Percentiles rank a stretch among this genome's conserved stretches.
Conservation (phyloP, 1,140 invertebrate genomes). For the Cepaea nemoralis region DNA sequence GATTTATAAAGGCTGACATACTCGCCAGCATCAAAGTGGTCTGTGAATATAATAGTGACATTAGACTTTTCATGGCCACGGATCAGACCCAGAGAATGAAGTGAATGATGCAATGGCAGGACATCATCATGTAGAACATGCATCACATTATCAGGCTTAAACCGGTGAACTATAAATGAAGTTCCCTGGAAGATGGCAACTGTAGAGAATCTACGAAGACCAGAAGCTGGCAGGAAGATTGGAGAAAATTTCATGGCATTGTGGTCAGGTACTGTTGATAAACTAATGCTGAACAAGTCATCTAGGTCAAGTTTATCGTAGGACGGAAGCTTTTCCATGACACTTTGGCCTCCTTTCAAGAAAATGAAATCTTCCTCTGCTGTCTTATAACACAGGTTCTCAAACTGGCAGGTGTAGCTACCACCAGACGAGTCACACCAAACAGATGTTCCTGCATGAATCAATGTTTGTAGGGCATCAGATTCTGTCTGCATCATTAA, state of each 20-base stretch:
- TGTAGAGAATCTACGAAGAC: constrained; percentile 40
- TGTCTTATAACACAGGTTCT: constrained; percentile 69
- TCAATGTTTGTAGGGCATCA: not conserved
- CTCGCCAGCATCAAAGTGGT: constrained; percentile 50
- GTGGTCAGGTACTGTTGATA: constrained; percentile 70
- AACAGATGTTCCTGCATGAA: constrained; percentile 54
- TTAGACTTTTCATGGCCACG: constrained; percentile 40
- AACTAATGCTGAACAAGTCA: constrained; percentile 54
- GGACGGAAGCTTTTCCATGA: constrained; percentile 36
- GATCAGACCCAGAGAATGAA: constrained; percentile 51
- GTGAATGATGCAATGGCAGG: constrained; percentile 72
- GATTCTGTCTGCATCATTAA: not conserved
- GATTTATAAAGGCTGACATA: constrained; percentile 59
- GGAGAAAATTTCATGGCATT: constrained; percentile 65
- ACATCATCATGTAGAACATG: constrained; percentile 77
- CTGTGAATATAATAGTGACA: constrained; percentile 60
- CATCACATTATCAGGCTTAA: constrained; percentile 77
- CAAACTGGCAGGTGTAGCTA: constrained; percentile 65
- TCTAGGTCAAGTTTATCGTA: constrained; percentile 46
- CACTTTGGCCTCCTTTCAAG: constrained; percentile 56
- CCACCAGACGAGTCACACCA: constrained; percentile 59
- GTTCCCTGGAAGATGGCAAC: constrained; percentile 46
- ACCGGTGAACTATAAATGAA: constrained; percentile 68
- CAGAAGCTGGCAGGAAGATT: constrained; percentile 58
- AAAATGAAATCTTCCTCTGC: constrained; percentile 67